phyloP scores from a whole-genome alignment of 2,888 invertebrate species.

The Temnothorax ravouxi region DNA sequence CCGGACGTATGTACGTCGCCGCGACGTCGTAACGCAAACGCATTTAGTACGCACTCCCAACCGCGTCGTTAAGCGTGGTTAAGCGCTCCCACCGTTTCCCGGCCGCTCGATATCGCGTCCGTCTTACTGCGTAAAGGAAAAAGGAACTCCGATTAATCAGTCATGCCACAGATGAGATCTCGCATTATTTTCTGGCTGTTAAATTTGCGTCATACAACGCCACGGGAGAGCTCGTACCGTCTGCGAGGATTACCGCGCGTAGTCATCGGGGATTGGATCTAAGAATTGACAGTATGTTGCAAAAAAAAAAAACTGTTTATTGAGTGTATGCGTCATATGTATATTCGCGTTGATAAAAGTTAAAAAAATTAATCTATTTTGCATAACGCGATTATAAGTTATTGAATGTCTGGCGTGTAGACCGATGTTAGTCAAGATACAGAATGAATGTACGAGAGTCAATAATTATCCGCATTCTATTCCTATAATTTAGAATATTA shows the following conservation, averaged over 20 bases:
- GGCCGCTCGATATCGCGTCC: slow-evolving; percentile 13
- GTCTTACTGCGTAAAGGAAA: background rate
- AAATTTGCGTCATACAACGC: background rate
- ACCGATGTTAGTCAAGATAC: background rate
- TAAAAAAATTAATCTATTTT: slow-evolving; percentile 13
- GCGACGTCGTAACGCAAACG: slow-evolving; percentile 18
- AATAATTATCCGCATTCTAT: too few species aligned
- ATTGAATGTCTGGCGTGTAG: background rate
- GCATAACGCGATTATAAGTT: background rate
- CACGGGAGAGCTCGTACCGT: background rate
- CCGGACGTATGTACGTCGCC: slow-evolving; percentile 21
- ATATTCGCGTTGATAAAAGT: background rate
- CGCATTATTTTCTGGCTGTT: slow-evolving; percentile 7
- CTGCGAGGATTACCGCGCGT: background rate
- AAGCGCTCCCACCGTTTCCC: background rate
- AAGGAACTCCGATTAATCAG: slow-evolving; percentile 28
- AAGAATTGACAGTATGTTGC: background rate
- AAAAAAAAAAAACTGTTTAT: background rate
- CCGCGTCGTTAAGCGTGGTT: background rate
- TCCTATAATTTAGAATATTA: too few species aligned
- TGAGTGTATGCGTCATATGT: background rate
- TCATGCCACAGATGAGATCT: slow-evolving; percentile 13
- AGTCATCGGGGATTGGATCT: background rate
- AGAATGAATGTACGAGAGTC: background rate
- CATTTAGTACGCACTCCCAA: background rate